phyloP scores from a whole-genome alignment of 2,888 invertebrate species.

The Drosophila mercatorum region DNA sequence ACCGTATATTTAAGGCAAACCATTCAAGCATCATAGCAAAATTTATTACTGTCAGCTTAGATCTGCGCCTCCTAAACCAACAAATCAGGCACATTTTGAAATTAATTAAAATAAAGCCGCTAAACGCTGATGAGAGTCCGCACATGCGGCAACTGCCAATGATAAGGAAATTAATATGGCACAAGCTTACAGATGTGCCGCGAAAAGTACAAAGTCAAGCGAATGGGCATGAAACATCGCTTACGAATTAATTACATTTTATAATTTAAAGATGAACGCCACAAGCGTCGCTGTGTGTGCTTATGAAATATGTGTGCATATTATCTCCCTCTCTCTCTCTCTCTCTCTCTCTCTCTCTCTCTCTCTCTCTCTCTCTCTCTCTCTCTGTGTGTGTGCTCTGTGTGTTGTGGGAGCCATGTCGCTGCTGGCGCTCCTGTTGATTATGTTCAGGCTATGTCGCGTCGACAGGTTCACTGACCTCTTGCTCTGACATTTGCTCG shows the following conservation, averaged over 20 bases:
- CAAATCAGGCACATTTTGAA: slow-evolving; percentile 42
- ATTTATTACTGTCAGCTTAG: not conserved
- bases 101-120: slow-evolving; percentile 71
- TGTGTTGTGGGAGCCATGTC: slow-evolving; percentile 28
- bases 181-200: slow-evolving; percentile 20
- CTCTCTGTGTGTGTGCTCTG: not conserved
- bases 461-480: slow-evolving; percentile 66
- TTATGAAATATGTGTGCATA: slow-evolving; percentile 9
- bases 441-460: slow-evolving; percentile 56
- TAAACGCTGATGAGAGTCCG: slow-evolving; percentile 14
- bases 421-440: slow-evolving; percentile 42
- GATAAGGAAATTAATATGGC: slow-evolving; percentile 57
- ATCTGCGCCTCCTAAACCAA: slow-evolving; percentile 7
- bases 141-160: slow-evolving; percentile 54
- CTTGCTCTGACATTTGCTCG: slow-evolving; percentile 65
- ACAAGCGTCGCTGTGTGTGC: slow-evolving; percentile 9
- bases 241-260: slow-evolving; percentile 70
- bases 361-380: not conserved
- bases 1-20: too few species aligned
- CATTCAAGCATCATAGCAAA: not conserved
- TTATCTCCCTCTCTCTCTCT: slow-evolving; percentile 5
- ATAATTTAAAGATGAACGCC: slow-evolving; percentile 58
- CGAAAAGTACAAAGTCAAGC: slow-evolving; percentile 59
- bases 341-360: slow-evolving; percentile 6
- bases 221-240: slow-evolving; percentile 56